These are phyloP conservation scores for Epizoanthus fatuus DNA, from an alignment of 92 coral and sea anemone species.

Conservation along the genomic window DNA sequence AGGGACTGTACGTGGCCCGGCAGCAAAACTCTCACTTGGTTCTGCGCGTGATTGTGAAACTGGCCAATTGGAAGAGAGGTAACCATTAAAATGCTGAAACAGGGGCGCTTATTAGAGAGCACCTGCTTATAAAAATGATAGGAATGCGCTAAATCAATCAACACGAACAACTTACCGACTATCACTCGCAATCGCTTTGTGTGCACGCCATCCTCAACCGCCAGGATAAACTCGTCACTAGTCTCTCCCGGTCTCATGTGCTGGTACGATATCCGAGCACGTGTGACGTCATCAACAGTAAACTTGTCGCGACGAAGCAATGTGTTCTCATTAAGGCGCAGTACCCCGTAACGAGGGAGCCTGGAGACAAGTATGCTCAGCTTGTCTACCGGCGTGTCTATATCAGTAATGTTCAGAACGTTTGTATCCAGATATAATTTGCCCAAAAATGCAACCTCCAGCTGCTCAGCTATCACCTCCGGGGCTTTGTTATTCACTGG, in stretches of 20 bases:
- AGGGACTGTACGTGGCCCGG: too few relatives aligned
- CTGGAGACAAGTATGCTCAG: slow-evolving; percentile 65
- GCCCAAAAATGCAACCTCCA: slow-evolving; percentile 69
- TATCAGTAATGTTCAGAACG: slow-evolving; percentile 53
- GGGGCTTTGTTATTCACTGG: slow-evolving; percentile 90
- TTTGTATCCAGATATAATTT: slow-evolving; percentile 45
- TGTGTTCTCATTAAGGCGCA: slow-evolving; percentile 70
- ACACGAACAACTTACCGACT: slow-evolving; percentile 73
- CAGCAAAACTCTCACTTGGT: too few relatives aligned
- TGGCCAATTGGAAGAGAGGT: too few relatives aligned
- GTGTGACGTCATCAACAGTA: slow-evolving; percentile 74
- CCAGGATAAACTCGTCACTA: slow-evolving; percentile 85
- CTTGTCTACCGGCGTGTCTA: slow-evolving; percentile 65
- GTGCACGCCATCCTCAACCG: slow-evolving; percentile 82
- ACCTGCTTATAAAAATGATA: neutral
- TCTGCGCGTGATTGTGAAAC: too few relatives aligned
- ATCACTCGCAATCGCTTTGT: slow-evolving; percentile 67
- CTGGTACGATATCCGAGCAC: slow-evolving; percentile 73
- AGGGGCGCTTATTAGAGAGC: neutral
- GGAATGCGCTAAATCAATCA: neutral
- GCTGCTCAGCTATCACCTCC: slow-evolving; percentile 42
- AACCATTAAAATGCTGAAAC: too few relatives aligned
- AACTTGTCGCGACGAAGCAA: slow-evolving; percentile 73
- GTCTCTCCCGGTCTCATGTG: slow-evolving; percentile 79
- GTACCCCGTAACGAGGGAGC: slow-evolving; percentile 81